Conservation (phyloP, 2,888 invertebrate species). For the Calameuta pallipes region DNA sequence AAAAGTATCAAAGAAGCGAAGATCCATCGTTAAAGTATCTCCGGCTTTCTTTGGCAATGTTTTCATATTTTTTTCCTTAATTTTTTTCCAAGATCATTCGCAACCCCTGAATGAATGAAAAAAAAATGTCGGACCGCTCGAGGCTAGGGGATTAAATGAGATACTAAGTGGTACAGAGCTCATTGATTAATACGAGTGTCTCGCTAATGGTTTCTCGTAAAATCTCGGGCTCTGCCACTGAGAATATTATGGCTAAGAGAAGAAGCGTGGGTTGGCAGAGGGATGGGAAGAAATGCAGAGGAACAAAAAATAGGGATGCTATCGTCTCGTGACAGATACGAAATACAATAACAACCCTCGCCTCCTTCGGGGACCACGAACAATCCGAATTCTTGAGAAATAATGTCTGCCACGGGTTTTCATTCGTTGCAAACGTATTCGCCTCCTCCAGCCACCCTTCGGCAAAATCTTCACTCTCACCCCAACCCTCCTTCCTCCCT, state of each 20-base stretch:
- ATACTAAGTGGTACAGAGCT: constrained; percentile 25
- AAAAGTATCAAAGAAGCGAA: not conserved
- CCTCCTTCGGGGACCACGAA: no score
- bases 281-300: constrained; percentile 21
- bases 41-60: not conserved
- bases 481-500: no score
- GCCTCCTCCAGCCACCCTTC: no score
- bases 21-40: not conserved
- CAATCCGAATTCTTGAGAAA: no score
- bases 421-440: no score
- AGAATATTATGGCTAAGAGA: constrained; percentile 17
- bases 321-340: no score
- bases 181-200: constrained; percentile 40
- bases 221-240: constrained; percentile 6
- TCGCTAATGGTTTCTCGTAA: constrained; percentile 37
- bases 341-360: no score
- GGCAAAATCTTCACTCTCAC: no score
- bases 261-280: constrained; percentile 3
- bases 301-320: no score
- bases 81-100: not conserved
- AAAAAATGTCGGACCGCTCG: not conserved
- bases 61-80: no score
- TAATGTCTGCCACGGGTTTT: no score
- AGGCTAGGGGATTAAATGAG: not conserved
- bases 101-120: not conserved